These are phyloP conservation scores for Petroica traversi DNA, from an alignment of 2,113 vertebrate genomes.

Conservation along the genomic window DNA sequence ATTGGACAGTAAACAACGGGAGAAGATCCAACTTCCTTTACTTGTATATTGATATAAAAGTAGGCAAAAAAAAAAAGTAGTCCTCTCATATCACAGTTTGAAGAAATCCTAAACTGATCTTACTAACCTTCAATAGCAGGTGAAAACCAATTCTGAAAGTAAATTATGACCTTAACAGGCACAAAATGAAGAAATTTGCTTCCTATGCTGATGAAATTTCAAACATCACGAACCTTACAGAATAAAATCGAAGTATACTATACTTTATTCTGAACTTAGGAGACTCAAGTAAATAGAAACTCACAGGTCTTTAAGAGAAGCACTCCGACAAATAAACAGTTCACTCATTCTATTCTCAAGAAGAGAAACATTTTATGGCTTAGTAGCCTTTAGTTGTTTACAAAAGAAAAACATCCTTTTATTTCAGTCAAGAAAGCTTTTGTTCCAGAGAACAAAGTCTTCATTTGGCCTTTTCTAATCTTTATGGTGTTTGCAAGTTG, in stretches of 20 bases:
- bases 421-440: constrained; percentile 62
- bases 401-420: constrained; percentile 52
- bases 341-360: not conserved
- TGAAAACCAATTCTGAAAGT: not conserved
- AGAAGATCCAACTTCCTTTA: not conserved
- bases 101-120: not conserved
- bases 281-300: not conserved
- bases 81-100: not conserved
- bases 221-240: not conserved
- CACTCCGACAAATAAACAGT: constrained; percentile 20
- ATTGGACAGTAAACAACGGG: not conserved
- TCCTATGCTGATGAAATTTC: not conserved
- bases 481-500: constrained; percentile 72
- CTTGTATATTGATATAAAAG: not conserved
- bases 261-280: not conserved
- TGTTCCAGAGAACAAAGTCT: constrained; percentile 63
- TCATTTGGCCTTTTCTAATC: constrained; percentile 71
- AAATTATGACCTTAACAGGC: not conserved
- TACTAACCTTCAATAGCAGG: not conserved
- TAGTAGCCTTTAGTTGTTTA: constrained; percentile 17
- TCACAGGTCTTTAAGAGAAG: not conserved
- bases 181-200: not conserved
- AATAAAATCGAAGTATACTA: not conserved
- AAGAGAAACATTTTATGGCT: constrained; percentile 51
- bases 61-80: not conserved